Evolutionary conservation across 2,797 vertebrate genomes (phyloP).

Genomic region (Bryconaethiops microstoma): DNA sequence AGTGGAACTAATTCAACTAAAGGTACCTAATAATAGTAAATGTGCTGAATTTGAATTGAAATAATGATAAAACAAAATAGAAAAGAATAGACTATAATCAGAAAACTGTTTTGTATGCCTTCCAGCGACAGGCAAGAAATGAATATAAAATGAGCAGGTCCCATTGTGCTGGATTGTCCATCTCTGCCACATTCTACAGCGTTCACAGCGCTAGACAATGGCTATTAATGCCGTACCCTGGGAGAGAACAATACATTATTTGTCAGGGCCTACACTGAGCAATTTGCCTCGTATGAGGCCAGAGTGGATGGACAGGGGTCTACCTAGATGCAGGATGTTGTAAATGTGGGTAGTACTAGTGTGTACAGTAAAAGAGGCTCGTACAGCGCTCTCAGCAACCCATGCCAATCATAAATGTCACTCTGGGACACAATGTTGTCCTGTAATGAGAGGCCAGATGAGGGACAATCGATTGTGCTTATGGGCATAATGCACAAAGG

Average conservation of each 20-base stretch:
- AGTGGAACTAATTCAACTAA: background rate
- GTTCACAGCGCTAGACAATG: conserved; percentile 55
- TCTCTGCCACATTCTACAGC: conserved; percentile 37
- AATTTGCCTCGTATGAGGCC: conserved; percentile 53
- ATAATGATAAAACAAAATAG: background rate
- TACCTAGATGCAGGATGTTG: background rate
- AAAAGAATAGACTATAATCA: background rate
- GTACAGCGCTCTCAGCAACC: conserved; percentile 49
- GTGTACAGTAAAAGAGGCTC: conserved; percentile 46
- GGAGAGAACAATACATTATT: conserved; percentile 59
- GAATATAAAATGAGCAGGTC: conserved; percentile 16
- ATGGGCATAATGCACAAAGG: conserved; percentile 62
- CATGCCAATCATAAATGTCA: conserved; percentile 50
- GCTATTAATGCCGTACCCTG: conserved; percentile 47
- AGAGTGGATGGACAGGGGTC: background rate
- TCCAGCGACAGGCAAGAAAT: background rate
- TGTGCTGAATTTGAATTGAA: background rate
- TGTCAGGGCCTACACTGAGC: conserved; percentile 46
- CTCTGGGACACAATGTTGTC: conserved; percentile 59
- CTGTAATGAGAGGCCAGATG: conserved; percentile 48
- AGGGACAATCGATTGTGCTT: conserved; percentile 61
- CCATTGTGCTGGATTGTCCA: conserved; percentile 7
- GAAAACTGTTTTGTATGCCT: background rate
- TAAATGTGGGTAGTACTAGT: conserved; percentile 48
- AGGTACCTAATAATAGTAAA: background rate